phyloP scores from a whole-genome alignment of 1,140 invertebrate genomes.

The Lepidostoma basale region DNA sequence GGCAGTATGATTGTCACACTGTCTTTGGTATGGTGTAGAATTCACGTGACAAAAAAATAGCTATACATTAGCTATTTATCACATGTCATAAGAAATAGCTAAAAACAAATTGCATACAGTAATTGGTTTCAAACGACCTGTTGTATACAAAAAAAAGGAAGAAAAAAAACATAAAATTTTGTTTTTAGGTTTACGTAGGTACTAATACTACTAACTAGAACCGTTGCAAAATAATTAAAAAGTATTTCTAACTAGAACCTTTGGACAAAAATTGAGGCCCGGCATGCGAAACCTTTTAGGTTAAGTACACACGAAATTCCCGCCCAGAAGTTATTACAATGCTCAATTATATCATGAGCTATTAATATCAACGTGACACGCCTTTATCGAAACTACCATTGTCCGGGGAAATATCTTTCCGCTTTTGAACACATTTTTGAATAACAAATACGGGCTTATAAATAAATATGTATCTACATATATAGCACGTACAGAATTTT shows the following conservation, averaged over 20 bases:
- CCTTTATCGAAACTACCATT: neutral
- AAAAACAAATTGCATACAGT: neutral
- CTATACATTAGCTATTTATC: no score
- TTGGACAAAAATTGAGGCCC: neutral
- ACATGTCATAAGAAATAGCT: no score
- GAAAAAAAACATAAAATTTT: neutral
- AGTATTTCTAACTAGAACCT: neutral
- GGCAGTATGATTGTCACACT: no score
- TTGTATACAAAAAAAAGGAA: neutral
- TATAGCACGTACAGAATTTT: no score
- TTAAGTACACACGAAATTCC: neutral
- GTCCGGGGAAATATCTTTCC: no score
- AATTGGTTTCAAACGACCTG: neutral
- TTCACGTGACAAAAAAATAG: no score
- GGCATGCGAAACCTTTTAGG: neutral
- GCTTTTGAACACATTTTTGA: no score
- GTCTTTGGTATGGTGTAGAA: no score
- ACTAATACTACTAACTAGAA: neutral
- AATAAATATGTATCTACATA: no score
- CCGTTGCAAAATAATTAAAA: neutral
- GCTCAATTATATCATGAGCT: neutral
- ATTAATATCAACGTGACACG: neutral
- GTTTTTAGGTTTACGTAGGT: neutral
- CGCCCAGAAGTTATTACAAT: neutral
- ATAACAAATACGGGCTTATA: no score